Base-by-base conservation (phyloP, 2,797 vertebrate species). In the Falco columbarius region DNA sequence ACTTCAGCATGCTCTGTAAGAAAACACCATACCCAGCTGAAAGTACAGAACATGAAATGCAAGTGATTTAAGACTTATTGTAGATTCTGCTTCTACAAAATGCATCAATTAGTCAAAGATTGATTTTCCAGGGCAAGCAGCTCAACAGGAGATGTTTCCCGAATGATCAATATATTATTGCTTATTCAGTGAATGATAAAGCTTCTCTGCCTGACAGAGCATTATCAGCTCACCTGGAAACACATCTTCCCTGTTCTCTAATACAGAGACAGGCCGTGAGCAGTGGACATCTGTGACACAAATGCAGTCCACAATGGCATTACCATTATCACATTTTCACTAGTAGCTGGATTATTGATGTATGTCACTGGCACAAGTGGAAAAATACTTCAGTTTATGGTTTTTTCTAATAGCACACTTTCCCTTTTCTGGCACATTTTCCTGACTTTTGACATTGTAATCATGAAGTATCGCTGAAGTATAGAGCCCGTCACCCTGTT, bases 151-250 rank as follows among this genome's bases (percentile, higher is more conserved):
- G 29, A 40, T 1, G 2, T 61, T 81, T 93, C 7, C 52, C 85
- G 84, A 85, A 73, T 67, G 52, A 87, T 95, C 81, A 84, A 80
- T 90, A 27, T 36, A 46, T 82, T 94, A 87, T 32, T 89, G 87
- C 17, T 91, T 91, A 46, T 74, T 72, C 65, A 83, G 38, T 62
- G 75, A 72, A 42, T 29, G 40, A 42, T 89, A 72, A 77, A 88
- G 34, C 21, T 88, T 86, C 55, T 11, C 56, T 65, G 58, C 30
- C 58, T 68, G 46, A 49, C 3, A 73, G 9, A 65, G 32, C 14
- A 10, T 55, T 92, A 56, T 58, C 1, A 0, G 20, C 40, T 77
- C n/a, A 77, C 62, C 61, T 77, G 67, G 71, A 87, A 81, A 54
- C 47, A 68, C 23, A 71, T 34, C 47, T 86, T 55, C 42, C 24